Evolutionary conservation across 2,797 vertebrate species (phyloP).

Genomic region (Anguilla marmorata): DNA sequence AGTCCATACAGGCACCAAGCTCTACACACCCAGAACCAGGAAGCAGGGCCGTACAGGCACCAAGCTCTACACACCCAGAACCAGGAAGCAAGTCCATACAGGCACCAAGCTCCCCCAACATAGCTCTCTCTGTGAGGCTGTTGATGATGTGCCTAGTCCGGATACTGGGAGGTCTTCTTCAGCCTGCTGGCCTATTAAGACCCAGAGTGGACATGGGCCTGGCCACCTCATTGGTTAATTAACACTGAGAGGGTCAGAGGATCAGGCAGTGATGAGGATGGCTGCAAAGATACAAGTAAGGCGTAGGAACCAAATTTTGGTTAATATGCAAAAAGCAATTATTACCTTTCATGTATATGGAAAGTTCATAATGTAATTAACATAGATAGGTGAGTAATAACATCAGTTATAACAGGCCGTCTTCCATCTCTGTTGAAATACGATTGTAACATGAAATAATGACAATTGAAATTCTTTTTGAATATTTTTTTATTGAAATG

Average conservation of each 20-base stretch:
- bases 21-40: too few relatives aligned
- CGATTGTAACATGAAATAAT: too few relatives aligned
- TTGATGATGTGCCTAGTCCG: neutral
- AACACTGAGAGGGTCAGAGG: neutral
- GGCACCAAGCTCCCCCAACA: neutral
- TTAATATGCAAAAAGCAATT: neutral
- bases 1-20: too few relatives aligned
- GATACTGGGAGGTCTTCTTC: neutral
- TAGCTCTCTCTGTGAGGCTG: neutral
- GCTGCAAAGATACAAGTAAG: neutral
- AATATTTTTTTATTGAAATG: too few relatives aligned
- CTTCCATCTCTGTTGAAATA: too few relatives aligned
- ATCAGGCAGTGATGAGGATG: conserved; percentile 12
- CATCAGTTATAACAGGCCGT: too few relatives aligned
- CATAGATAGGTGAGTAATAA: neutral
- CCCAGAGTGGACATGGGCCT: neutral
- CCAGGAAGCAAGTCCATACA: neutral
- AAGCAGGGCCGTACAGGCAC: too few relatives aligned
- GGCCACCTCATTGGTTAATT: neutral
- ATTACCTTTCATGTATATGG: neutral
- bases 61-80: neutral
- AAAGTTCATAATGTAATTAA: neutral
- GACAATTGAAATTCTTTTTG: too few relatives aligned
- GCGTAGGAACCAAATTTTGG: neutral
- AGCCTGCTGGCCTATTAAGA: neutral